Conservation (phyloP, 2,797 vertebrate species). For the Mormyrops boulengeri region DNA sequence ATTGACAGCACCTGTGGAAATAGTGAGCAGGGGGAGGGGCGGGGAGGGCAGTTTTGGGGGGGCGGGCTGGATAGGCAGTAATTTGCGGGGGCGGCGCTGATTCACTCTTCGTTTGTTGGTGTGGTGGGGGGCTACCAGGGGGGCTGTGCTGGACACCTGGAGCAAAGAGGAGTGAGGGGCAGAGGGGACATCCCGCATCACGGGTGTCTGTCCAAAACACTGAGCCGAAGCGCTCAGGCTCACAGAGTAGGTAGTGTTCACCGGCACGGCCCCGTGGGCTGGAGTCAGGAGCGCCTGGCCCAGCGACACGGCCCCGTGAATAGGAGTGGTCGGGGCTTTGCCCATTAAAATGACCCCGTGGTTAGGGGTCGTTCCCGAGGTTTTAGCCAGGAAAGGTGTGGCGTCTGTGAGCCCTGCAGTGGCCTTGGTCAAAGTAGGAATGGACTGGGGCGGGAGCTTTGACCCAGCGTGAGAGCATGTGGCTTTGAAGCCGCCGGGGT, state of each 20-base stretch:
- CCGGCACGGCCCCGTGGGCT: conserved; percentile 25
- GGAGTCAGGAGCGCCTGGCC: conserved; percentile 26
- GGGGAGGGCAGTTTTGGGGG: conserved; percentile 17
- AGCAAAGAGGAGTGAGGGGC: conserved; percentile 30
- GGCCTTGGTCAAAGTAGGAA: conserved; percentile 57
- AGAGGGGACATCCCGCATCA: conserved; percentile 21
- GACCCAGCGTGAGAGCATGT: neutral
- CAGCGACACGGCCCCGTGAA: conserved; percentile 28
- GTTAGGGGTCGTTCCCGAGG: conserved; percentile 24
- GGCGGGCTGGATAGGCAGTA: conserved; percentile 34
- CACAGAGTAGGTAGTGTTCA: conserved; percentile 29
- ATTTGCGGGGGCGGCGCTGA: conserved; percentile 28
- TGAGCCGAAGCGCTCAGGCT: conserved; percentile 22
- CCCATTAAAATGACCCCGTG: conserved; percentile 35
- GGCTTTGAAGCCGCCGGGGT: conserved; percentile 46
- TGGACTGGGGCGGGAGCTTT: conserved; percentile 19
- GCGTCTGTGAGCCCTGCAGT: conserved; percentile 26
- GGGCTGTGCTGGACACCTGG: conserved; percentile 22
- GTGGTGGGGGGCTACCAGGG: conserved; percentile 12
- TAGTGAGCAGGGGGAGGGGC: conserved; percentile 11
- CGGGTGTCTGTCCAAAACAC: conserved; percentile 29
- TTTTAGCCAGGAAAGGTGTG: conserved; percentile 25
- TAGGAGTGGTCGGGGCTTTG: conserved; percentile 29
- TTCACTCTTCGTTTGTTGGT: neutral
- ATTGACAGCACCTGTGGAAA: neutral